Evolutionary conservation across 2,888 invertebrate genomes (phyloP), one percentile per base, ranked within the genome.

Genomic region (Trachelus iudaicus): DNA sequence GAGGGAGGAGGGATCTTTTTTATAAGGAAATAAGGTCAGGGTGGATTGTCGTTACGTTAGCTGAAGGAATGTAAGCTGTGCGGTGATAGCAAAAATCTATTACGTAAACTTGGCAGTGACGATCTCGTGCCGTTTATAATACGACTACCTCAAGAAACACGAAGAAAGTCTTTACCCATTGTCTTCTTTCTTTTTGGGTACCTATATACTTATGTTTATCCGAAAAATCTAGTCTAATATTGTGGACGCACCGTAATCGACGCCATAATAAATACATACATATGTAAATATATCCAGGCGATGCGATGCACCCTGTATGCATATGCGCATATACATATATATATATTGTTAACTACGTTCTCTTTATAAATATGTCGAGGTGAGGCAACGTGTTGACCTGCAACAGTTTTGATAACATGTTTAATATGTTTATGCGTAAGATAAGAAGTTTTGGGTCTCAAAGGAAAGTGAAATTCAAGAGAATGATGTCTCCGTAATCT

Each of bases 61-160:
- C 40, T 40, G 40, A 40, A 40, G 40, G 40, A 40, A 40, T 40
- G 40, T 40, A 40, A 40, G 40, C 40, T 40, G 40, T 69, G 69
- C 69, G 30, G 33, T 30, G 69, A 69, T 69, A 31, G 69, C 69
- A 23, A 33, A 31, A 13, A 69, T 69, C 15, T 69, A 3, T 33
- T 33, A 69, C 69, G 30, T 33, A 69, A 69, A 69, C 69, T 69
- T 69, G 69, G 69, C 69, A 69, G 69, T 69, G 69, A 69, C 69
- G 69, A 69, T 69, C 69, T 15, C 69, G 69, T 69, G 69, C 69
- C 69, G 31, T 69, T 30, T 69, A 33, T 33, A 33, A 69, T 69
- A 69, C 33, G 31, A 33, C 33, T 30, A 30, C 33, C 33, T 69
- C 69, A 69, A 69, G 69, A 69, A 69, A 69, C 69, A 69, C 31